A percentile compares a stretch with the other conserved stretches of the same genome.
These are phyloP conservation scores for Cactoblastis cactorum DNA, from an alignment of 2,888 invertebrate species.

Conservation along the genomic window DNA sequence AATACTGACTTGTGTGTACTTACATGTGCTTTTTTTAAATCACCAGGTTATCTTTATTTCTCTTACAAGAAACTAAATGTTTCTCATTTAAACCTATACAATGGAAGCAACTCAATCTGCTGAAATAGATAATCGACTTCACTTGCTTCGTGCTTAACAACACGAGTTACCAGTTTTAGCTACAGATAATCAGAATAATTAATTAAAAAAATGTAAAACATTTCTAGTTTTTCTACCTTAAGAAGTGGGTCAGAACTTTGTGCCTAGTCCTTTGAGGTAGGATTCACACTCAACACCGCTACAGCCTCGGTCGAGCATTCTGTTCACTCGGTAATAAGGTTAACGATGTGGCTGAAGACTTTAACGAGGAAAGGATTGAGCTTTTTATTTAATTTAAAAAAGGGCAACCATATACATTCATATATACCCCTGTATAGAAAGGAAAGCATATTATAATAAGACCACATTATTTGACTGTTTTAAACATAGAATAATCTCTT, in stretches of 20 bases:
- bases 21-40: not conserved
- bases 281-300: slow-evolving; percentile 15
- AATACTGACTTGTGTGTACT: not conserved
- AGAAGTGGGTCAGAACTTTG: not conserved
- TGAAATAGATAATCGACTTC: too few species aligned
- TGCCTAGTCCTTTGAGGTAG: slow-evolving; percentile 11
- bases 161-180: too few species aligned
- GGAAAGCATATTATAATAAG: not conserved
- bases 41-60: too few species aligned
- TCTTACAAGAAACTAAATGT: too few species aligned
- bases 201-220: too few species aligned
- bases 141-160: too few species aligned
- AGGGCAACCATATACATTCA: slow-evolving; percentile 20
- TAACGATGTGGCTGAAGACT: slow-evolving; percentile 60
- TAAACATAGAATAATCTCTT: too few species aligned
- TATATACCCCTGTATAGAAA: not conserved
- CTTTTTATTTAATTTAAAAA: slow-evolving; percentile 52
- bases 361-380: slow-evolving; percentile 53
- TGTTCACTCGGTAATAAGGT: slow-evolving; percentile 57
- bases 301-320: slow-evolving; percentile 31
- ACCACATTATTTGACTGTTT: too few species aligned
- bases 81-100: too few species aligned
- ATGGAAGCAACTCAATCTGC: too few species aligned
- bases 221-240: too few species aligned
- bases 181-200: too few species aligned